Conservation (phyloP, 2,113 vertebrate genomes). For the Grallaria varia region DNA sequence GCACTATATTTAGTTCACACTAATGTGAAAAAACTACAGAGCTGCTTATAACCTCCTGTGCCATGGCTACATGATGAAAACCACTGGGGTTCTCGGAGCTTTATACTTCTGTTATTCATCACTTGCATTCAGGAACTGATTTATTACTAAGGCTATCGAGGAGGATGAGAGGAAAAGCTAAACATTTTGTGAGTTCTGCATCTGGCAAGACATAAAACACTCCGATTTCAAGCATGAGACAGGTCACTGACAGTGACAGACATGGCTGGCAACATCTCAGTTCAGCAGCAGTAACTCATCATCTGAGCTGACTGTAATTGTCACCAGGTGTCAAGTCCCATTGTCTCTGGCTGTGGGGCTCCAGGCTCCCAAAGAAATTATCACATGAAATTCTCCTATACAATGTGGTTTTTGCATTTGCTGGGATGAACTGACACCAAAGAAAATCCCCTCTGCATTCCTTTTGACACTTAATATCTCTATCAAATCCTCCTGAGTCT, state of each 20-base stretch:
- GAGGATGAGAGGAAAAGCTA: constrained; percentile 4
- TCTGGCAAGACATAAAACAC: constrained; percentile 41
- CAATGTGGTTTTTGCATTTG: constrained; percentile 9
- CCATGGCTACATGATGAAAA: neutral
- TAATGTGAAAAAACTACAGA: neutral
- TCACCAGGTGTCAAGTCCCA: constrained; percentile 16
- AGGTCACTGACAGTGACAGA: constrained; percentile 36
- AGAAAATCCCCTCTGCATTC: constrained; percentile 6
- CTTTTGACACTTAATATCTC: constrained; percentile 45
- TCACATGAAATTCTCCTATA: constrained; percentile 22
- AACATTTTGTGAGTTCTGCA: constrained; percentile 15
- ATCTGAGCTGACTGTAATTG: constrained; percentile 4
- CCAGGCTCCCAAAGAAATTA: constrained; percentile 10
- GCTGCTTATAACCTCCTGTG: neutral
- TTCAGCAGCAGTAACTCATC: constrained; percentile 5
- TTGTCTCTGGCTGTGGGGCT: neutral
- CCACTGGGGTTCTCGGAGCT: neutral
- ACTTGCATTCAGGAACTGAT: constrained; percentile 39
- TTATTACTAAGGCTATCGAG: constrained; percentile 28
- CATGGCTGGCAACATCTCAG: constrained; percentile 44
- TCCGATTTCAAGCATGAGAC: constrained; percentile 34
- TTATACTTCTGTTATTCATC: constrained; percentile 10
- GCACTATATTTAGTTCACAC: neutral
- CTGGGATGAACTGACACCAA: neutral
- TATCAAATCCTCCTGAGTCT: neutral